Evolutionary conservation across 1,140 invertebrate species (phyloP).

Genomic region (Neelides sp.): DNA sequence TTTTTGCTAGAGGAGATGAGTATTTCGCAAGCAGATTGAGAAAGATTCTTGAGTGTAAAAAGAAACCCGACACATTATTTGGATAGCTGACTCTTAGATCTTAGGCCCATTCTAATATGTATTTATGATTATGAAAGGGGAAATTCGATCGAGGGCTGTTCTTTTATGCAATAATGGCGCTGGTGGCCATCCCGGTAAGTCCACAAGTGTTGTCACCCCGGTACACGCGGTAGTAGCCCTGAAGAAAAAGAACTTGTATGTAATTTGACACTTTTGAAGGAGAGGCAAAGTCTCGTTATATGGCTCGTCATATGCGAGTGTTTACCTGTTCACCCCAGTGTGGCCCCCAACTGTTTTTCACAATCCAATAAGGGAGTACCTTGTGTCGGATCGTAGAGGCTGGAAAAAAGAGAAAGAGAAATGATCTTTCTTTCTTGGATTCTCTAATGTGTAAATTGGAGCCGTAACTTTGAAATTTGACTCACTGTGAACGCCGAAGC

Average conservation of each 20-base stretch:
- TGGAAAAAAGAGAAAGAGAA: conserved; percentile 3
- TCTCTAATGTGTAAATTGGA: neutral
- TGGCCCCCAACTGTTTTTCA: conserved; percentile 86
- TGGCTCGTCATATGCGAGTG: neutral
- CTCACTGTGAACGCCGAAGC: conserved; percentile 66
- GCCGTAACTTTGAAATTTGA: conserved; percentile 28
- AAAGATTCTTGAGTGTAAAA: no score
- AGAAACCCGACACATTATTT: no score
- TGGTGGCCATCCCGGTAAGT: conserved; percentile 79
- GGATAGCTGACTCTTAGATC: no score
- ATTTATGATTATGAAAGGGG: no score
- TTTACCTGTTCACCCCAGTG: conserved; percentile 61
- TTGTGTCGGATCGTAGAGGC: conserved; percentile 25
- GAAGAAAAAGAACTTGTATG: conserved; percentile 31
- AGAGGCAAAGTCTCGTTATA: neutral
- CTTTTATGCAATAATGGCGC: conserved; percentile 59
- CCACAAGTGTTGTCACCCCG: conserved; percentile 91
- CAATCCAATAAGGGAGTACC: conserved; percentile 43
- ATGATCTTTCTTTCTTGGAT: neutral
- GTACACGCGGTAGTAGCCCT: conserved; percentile 90
- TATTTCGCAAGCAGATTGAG: no score
- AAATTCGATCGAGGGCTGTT: no score
- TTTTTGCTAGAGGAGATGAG: no score
- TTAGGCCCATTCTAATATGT: no score
- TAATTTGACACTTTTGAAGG: conserved; percentile 3